Evolutionary conservation across 2,113 vertebrate species (phyloP).

Genomic region (Cyprinodon variegatus): DNA sequence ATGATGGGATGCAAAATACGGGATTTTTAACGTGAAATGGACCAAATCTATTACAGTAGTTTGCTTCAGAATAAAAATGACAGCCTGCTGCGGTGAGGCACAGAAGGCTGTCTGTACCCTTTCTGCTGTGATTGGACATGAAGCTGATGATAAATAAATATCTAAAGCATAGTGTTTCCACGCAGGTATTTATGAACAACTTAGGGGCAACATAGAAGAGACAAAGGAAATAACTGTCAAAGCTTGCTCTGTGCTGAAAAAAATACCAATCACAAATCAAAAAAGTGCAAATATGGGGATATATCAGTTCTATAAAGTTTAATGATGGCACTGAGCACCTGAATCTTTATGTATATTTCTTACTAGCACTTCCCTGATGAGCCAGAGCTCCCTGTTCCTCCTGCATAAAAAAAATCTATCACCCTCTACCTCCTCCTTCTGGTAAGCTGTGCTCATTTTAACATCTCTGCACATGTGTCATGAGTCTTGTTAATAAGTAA

Average conservation of each 20-base stretch:
- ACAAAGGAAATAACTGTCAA: slow-evolving; percentile 18
- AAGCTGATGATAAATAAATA: slow-evolving; percentile 9
- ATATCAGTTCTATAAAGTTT: slow-evolving; percentile 26
- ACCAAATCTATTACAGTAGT: slow-evolving; percentile 3
- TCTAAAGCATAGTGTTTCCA: slow-evolving; percentile 4
- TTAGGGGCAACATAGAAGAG: slow-evolving; percentile 24
- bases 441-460: slow-evolving; percentile 44
- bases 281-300: slow-evolving; percentile 27
- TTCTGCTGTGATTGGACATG: not conserved
- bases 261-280: not conserved
- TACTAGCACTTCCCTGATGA: slow-evolving; percentile 60
- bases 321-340: slow-evolving; percentile 29
- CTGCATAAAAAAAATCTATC: slow-evolving; percentile 43
- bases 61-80: slow-evolving; percentile 1
- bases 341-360: slow-evolving; percentile 12
- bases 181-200: slow-evolving; percentile 22
- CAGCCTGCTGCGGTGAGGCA: slow-evolving; percentile 22
- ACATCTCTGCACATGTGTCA: slow-evolving; percentile 55
- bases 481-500: slow-evolving; percentile 52
- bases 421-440: not conserved
- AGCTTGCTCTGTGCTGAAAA: slow-evolving; percentile 13
- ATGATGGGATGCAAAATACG: not conserved
- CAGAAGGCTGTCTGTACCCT: slow-evolving; percentile 1
- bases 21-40: slow-evolving; percentile 6
- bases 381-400: slow-evolving; percentile 40